Percentiles rank a stretch among this genome's conserved stretches.
Evolutionary conservation across 2,113 vertebrate genomes (phyloP).

Genomic region (Struthio camelus): DNA sequence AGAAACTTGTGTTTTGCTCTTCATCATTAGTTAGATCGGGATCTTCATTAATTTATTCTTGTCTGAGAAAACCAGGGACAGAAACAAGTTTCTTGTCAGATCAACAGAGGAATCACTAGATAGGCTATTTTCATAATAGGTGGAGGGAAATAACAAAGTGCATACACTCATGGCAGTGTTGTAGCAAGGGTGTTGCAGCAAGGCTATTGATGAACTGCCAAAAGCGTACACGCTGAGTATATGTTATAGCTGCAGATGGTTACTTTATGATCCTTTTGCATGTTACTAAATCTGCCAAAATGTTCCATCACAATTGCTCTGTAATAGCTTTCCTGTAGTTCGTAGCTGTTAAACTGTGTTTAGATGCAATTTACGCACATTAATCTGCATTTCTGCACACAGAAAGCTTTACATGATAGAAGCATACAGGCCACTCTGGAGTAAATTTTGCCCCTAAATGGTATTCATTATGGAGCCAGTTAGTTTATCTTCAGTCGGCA

Average conservation of each 20-base stretch:
- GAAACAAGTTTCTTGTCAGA: neutral
- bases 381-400: neutral
- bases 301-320: neutral
- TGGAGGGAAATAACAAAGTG: neutral
- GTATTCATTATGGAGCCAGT: neutral
- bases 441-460: constrained; percentile 6
- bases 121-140: neutral
- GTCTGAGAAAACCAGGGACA: neutral
- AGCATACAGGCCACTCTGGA: neutral
- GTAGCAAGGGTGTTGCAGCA: neutral
- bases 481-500: neutral
- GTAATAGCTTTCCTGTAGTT: neutral
- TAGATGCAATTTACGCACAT: neutral
- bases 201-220: neutral
- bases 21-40: neutral
- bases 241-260: neutral
- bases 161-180: neutral
- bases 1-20: neutral
- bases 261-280: neutral
- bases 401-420: neutral
- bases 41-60: neutral
- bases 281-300: neutral
- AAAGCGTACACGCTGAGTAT: neutral
- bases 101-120: neutral
- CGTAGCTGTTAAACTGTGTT: neutral